phyloP scores from a whole-genome alignment of 2,888 invertebrate species.

The Caenorhabditis sinica region DNA sequence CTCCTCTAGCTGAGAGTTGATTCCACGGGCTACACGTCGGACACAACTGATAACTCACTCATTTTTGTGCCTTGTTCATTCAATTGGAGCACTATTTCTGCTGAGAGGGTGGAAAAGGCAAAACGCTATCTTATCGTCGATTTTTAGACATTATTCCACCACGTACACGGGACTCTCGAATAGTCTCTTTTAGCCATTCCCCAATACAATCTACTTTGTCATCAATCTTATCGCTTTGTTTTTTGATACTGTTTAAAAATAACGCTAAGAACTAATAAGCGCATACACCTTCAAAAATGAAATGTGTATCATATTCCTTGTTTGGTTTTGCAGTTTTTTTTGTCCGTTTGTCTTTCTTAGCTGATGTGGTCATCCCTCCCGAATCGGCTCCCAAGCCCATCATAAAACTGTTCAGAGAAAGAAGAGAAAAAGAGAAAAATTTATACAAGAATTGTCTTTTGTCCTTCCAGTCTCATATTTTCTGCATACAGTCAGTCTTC shows the following conservation, averaged over 20 bases:
- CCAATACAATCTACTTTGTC: neutral
- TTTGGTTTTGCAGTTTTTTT: conserved; percentile 10
- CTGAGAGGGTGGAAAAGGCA: conserved; percentile 29
- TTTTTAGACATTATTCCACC: conserved; percentile 19
- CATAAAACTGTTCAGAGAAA: neutral
- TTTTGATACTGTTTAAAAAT: conserved; percentile 41
- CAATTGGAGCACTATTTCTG: conserved; percentile 7
- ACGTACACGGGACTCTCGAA: conserved; percentile 45
- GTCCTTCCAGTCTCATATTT: neutral
- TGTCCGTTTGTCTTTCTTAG: neutral
- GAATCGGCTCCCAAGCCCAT: neutral
- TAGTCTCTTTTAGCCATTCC: conserved; percentile 24
- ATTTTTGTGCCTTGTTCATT: conserved; percentile 47
- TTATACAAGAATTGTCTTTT: conserved; percentile 19
- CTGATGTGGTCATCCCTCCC: neutral
- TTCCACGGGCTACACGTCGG: conserved; percentile 24
- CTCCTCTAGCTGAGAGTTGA: conserved; percentile 4
- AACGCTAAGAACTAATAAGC: neutral
- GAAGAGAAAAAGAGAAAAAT: conserved; percentile 1
- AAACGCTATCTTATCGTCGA: conserved; percentile 51
- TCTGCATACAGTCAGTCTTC: neutral
- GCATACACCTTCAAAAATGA: conserved; percentile 10
- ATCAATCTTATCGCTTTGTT: conserved; percentile 57
- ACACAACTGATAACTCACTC: conserved; percentile 42
- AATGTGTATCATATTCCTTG: neutral